phyloP scores from a whole-genome alignment of 2,113 vertebrate genomes.

The Lasiurus borealis region DNA sequence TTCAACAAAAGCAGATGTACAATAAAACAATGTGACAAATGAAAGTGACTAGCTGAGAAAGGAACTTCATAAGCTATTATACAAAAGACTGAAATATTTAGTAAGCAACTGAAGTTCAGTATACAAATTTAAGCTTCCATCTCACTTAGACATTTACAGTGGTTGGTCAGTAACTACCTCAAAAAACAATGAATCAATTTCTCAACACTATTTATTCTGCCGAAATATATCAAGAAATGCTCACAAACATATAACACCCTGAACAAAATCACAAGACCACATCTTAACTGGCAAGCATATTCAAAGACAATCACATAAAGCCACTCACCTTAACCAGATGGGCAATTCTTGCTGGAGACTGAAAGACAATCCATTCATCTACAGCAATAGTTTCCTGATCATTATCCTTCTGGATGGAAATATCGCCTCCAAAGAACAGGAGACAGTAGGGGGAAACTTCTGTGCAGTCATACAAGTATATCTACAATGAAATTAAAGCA shows the following conservation, averaged over 20 bases:
- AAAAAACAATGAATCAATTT: constrained; percentile 25
- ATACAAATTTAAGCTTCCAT: background rate
- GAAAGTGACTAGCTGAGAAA: constrained; percentile 1
- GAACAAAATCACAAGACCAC: background rate
- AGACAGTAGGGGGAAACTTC: constrained; percentile 99
- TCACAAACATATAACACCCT: background rate
- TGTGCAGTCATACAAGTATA: constrained; percentile 98
- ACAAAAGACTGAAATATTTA: background rate
- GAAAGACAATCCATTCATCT: constrained; percentile 98
- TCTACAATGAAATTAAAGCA: constrained; percentile 86
- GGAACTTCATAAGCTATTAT: background rate
- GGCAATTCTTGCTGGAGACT: constrained; percentile 95
- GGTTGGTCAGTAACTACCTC: background rate
- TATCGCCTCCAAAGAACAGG: constrained; percentile 97
- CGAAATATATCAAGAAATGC: constrained; percentile 39
- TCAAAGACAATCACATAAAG: constrained; percentile 11
- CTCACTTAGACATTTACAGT: background rate
- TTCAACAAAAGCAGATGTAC: background rate
- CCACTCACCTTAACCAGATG: constrained; percentile 94
- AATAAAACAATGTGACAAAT: background rate
- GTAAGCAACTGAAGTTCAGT: background rate
- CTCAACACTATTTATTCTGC: background rate
- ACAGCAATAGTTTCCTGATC: constrained; percentile 97
- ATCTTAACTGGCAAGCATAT: background rate
- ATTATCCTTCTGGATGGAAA: constrained; percentile 97